Evolutionary conservation across 2,888 invertebrate genomes (phyloP).

Genomic region (Drosophila hamatofila): DNA sequence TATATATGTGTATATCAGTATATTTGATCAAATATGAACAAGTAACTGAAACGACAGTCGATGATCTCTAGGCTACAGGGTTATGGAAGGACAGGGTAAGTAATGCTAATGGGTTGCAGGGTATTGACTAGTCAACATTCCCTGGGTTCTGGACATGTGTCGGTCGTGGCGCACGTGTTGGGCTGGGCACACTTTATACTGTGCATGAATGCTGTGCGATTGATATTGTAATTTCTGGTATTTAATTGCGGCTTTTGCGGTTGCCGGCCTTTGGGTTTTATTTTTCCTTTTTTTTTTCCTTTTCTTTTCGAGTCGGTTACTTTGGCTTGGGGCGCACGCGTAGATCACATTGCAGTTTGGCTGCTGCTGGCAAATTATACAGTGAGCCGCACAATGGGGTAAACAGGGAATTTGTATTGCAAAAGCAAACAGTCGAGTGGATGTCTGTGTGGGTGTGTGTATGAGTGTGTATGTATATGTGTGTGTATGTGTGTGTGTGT

Average conservation of each 20-base stretch:
- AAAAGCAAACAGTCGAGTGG: slow-evolving; percentile 4
- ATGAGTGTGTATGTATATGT: no score
- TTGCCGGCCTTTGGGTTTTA: slow-evolving; percentile 25
- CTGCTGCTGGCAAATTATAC: slow-evolving; percentile 13
- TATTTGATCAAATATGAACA: no score
- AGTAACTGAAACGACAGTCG: no score
- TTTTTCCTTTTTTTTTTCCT: background rate
- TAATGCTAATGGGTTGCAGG: background rate
- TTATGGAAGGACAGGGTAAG: no score
- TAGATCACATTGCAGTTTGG: slow-evolving; percentile 7
- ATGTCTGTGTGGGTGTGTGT: background rate
- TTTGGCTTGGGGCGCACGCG: background rate
- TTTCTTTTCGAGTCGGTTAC: background rate
- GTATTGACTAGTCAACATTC: background rate
- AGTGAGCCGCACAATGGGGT: slow-evolving; percentile 9
- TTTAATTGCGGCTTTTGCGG: slow-evolving; percentile 44
- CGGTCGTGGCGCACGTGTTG: slow-evolving; percentile 26
- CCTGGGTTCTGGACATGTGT: background rate
- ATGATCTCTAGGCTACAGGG: no score
- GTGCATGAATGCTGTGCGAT: slow-evolving; percentile 2
- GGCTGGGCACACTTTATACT: slow-evolving; percentile 12
- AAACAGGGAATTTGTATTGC: slow-evolving; percentile 38
- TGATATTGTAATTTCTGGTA: slow-evolving; percentile 39
- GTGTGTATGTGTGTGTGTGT: background rate
- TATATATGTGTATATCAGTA: background rate